Conservation (phyloP, 2,888 invertebrate genomes). For the Venustoraphidia nigricollis region DNA sequence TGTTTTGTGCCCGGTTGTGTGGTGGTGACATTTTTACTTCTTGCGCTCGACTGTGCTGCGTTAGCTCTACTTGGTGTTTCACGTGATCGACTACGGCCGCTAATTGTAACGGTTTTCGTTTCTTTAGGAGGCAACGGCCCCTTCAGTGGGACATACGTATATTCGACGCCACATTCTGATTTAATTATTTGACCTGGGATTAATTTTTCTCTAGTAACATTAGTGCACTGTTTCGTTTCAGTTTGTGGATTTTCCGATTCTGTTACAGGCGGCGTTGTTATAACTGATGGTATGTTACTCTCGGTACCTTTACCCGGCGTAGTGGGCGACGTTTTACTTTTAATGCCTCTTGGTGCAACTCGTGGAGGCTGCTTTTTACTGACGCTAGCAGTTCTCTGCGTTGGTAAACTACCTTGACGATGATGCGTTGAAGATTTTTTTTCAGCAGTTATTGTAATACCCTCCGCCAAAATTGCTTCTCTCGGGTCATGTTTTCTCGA, state of each 20-base stretch:
- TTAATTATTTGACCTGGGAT: constrained; percentile 18
- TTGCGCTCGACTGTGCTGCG: constrained; percentile 4
- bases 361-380: neutral
- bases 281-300: constrained; percentile 6
- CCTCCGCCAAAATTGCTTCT: constrained; percentile 45
- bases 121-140: constrained; percentile 25
- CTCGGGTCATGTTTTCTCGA: constrained; percentile 48
- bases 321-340: constrained; percentile 19
- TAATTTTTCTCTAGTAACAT: constrained; percentile 4
- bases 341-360: constrained; percentile 14
- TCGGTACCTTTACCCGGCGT: constrained; percentile 3
- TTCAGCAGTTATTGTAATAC: constrained; percentile 28
- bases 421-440: too few relatives aligned
- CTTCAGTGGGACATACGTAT: constrained; percentile 31
- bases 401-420: neutral
- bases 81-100: neutral
- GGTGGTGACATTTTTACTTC: constrained; percentile 3
- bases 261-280: constrained; percentile 11
- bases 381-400: neutral
- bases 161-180: constrained; percentile 26
- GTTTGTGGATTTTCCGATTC: constrained; percentile 9
- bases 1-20: constrained; percentile 11
- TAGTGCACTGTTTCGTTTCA: constrained; percentile 1
- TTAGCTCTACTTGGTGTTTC: constrained; percentile 1
- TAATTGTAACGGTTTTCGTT: neutral